phyloP scores from a whole-genome alignment of 2,888 invertebrate species.

The Portevinia maculata region DNA sequence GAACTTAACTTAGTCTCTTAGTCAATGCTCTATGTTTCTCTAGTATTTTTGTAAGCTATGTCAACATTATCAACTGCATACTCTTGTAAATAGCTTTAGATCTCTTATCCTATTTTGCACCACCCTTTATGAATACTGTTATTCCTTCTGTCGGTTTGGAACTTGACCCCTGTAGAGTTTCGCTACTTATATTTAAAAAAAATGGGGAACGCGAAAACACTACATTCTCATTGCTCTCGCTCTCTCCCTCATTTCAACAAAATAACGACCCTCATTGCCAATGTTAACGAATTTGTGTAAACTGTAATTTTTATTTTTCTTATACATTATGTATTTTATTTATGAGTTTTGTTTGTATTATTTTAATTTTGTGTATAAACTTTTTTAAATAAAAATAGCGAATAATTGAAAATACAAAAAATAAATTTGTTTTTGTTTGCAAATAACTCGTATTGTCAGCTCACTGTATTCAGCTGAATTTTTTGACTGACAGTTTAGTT shows the following conservation, averaged over 20 bases:
- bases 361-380: constrained; percentile 66
- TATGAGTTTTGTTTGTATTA: constrained; percentile 63
- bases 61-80: constrained; percentile 49
- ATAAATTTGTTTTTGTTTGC: constrained; percentile 6
- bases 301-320: constrained; percentile 22
- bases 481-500: constrained; percentile 1
- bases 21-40: constrained; percentile 66
- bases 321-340: constrained; percentile 66
- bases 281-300: constrained; percentile 72
- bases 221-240: constrained; percentile 56
- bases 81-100: constrained; percentile 73
- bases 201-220: constrained; percentile 42
- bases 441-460: background rate
- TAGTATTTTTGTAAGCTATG: constrained; percentile 51
- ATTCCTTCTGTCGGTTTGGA: constrained; percentile 43
- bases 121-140: background rate
- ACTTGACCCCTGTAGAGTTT: constrained; percentile 34
- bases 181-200: constrained; percentile 51
- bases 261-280: constrained; percentile 71
- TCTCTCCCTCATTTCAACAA: constrained; percentile 61
- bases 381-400: constrained; percentile 66
- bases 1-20: constrained; percentile 54
- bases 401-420: constrained; percentile 57
- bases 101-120: constrained; percentile 51
- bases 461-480: background rate